phyloP scores from a whole-genome alignment of 2,113 vertebrate genomes.

The Bos taurus region DNA sequence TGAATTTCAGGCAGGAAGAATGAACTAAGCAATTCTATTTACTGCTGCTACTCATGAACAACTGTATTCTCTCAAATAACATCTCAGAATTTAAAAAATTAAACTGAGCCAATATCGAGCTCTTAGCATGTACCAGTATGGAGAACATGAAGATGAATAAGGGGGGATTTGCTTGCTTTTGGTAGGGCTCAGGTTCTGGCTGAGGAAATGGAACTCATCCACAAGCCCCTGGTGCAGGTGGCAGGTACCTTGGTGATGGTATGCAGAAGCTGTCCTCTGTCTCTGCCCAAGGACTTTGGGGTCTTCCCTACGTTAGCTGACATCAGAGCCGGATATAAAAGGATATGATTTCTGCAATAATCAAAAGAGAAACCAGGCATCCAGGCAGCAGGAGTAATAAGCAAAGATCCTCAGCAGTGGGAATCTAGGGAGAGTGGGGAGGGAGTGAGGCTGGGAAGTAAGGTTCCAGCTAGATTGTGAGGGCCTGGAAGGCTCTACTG shows the following conservation, averaged over 20 bases:
- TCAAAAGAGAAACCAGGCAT: not conserved
- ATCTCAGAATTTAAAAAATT: not conserved
- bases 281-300: not conserved
- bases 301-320: not conserved
- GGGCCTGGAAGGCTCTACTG: too few species aligned
- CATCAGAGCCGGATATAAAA: not conserved
- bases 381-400: not conserved
- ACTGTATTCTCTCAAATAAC: not conserved
- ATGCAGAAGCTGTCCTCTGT: not conserved
- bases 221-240: not conserved
- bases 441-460: not conserved
- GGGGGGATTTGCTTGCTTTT: not conserved
- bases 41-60: not conserved
- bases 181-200: not conserved
- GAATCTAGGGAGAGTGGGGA: not conserved
- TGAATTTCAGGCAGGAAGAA: not conserved
- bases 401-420: not conserved
- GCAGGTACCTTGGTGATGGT: not conserved
- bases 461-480: not conserved
- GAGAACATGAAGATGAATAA: not conserved
- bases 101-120: not conserved
- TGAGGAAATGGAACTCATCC: not conserved
- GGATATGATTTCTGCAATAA: not conserved
- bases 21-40: not conserved
- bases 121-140: not conserved